Evolutionary conservation across 2,113 vertebrate genomes (phyloP).

Genomic region (Lanius ludovicianus): DNA sequence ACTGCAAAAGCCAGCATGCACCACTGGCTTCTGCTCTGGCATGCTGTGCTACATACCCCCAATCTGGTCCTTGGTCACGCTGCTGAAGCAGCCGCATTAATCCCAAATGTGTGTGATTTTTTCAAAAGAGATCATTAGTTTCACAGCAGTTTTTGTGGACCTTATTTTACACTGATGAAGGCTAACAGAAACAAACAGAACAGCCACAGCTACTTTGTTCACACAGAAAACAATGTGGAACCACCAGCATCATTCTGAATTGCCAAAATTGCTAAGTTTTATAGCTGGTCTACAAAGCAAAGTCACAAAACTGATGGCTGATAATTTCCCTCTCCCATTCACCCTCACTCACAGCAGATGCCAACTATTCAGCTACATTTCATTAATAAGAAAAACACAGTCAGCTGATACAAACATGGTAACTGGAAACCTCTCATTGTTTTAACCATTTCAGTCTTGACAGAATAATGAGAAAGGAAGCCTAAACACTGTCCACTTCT

Average conservation of each 20-base stretch:
- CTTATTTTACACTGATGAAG: neutral
- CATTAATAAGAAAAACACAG: neutral
- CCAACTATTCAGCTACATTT: neutral
- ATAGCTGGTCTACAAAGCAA: neutral
- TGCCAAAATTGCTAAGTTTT: neutral
- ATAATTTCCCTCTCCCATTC: neutral
- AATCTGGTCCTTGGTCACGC: neutral
- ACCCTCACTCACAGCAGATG: neutral
- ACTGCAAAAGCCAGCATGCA: neutral
- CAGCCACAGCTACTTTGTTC: neutral
- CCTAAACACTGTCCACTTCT: neutral
- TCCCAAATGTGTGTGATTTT: neutral
- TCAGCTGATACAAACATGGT: neutral
- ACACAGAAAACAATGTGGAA: neutral
- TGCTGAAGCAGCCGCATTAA: neutral
- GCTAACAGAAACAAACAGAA: neutral
- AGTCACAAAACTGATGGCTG: neutral
- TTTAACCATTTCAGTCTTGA: neutral
- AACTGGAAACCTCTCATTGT: neutral
- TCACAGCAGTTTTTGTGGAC: neutral
- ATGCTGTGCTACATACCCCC: neutral
- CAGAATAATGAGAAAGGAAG: neutral
- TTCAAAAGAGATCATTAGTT: neutral
- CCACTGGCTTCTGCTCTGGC: neutral
- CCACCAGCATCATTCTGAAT: neutral